phyloP scores from a whole-genome alignment of 2,888 invertebrate genomes.

The Pecten maximus region DNA sequence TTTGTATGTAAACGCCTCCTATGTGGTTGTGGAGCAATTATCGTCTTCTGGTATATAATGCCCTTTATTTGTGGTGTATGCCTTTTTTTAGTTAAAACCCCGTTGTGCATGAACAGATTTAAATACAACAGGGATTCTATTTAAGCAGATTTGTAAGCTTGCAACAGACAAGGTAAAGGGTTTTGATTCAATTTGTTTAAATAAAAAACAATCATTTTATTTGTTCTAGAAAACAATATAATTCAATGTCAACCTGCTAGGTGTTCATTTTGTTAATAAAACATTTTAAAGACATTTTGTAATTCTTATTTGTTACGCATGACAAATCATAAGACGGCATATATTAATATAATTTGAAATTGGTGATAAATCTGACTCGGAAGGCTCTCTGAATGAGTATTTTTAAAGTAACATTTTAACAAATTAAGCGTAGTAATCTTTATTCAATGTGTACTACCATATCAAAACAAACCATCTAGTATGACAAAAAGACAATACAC shows the following conservation, averaged over 20 bases:
- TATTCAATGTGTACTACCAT: not conserved
- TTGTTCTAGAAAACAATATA: no score
- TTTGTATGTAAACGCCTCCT: not conserved
- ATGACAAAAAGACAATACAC: constrained; percentile 22
- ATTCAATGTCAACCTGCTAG: no score
- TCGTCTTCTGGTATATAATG: not conserved
- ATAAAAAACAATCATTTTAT: no score
- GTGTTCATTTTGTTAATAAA: no score
- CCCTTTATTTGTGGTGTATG: not conserved
- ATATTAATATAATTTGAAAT: no score
- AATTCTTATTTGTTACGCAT: no score
- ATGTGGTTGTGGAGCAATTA: not conserved
- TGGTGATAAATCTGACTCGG: not conserved
- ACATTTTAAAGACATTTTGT: no score
- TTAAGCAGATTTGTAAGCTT: not conserved
- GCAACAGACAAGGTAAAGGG: no score
- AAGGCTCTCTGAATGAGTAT: not conserved
- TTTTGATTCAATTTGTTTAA: no score
- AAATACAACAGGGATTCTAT: not conserved
- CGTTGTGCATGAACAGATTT: not conserved
- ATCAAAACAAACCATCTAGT: not conserved
- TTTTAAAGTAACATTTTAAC: not conserved
- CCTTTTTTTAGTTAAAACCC: not conserved
- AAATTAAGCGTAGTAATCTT: not conserved
- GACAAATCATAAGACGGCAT: no score